Evolutionary conservation across 2,797 vertebrate genomes (phyloP).

Genomic region (Myotis planiceps): DNA sequence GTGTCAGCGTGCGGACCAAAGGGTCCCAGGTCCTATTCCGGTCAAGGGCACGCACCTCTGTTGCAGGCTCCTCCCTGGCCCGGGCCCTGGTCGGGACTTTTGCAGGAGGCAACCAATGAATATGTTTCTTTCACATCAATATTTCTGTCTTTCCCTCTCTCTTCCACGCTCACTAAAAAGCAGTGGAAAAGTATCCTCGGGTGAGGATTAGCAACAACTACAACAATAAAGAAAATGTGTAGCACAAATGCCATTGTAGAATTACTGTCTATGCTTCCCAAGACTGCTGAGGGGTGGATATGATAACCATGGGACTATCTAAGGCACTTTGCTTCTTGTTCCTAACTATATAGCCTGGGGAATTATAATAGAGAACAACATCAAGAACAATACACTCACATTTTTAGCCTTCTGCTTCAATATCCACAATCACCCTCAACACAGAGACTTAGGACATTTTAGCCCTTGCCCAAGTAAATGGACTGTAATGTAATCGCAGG

Average conservation of each 20-base stretch:
- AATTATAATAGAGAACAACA: conserved; percentile 47
- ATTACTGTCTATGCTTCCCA: background rate
- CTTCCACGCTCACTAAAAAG: too few relatives aligned
- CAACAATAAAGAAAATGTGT: conserved; percentile 31
- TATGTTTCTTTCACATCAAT: too few relatives aligned
- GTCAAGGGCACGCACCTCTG: too few relatives aligned
- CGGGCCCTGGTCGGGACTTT: too few relatives aligned
- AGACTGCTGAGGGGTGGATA: background rate
- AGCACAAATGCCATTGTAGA: background rate
- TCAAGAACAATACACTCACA: conserved; percentile 44
- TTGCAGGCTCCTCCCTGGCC: too few relatives aligned
- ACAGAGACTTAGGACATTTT: conserved; percentile 6
- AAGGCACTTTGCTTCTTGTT: conserved; percentile 56
- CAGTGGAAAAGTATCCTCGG: too few relatives aligned
- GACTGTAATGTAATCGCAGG: conserved; percentile 56
- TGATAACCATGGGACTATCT: conserved; percentile 13
- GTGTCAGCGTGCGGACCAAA: too few relatives aligned
- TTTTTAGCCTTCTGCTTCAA: conserved; percentile 42
- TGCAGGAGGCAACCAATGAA: too few relatives aligned
- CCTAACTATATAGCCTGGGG: conserved; percentile 58
- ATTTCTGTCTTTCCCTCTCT: too few relatives aligned
- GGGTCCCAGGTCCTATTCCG: too few relatives aligned
- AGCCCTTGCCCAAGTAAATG: conserved; percentile 63
- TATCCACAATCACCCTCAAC: conserved; percentile 58
- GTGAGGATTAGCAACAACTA: too few relatives aligned